A percentile compares a stretch with the other conserved stretches of the same genome.
Evolutionary conservation across 1,140 invertebrate genomes (phyloP).

Genomic region (Sminthurinus signatus): DNA sequence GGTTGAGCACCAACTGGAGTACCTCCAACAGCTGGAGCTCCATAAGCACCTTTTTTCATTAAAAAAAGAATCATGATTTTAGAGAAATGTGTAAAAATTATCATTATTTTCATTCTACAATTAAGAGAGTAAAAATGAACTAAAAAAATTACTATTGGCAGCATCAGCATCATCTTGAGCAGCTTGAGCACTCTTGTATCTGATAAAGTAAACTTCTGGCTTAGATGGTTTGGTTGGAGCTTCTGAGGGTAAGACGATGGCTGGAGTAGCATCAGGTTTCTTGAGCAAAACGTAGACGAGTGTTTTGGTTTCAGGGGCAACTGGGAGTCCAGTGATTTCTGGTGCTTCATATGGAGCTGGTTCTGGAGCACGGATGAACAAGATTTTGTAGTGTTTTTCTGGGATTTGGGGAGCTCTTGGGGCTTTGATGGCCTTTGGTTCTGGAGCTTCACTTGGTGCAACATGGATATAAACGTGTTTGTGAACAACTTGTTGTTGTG

Average conservation of each 20-base stretch:
- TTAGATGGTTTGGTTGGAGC: slow-evolving; percentile 71
- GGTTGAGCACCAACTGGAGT: neutral
- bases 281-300: slow-evolving; percentile 78
- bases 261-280: slow-evolving; percentile 58
- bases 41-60: too few species aligned
- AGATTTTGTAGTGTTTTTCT: slow-evolving; percentile 81
- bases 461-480: slow-evolving; percentile 80
- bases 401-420: slow-evolving; percentile 52
- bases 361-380: slow-evolving; percentile 77
- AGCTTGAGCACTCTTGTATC: slow-evolving; percentile 52
- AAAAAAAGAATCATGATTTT: too few species aligned
- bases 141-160: too few species aligned
- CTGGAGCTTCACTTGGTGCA: slow-evolving; percentile 49
- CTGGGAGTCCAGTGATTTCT: slow-evolving; percentile 56
- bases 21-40: neutral
- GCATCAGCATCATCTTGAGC: neutral
- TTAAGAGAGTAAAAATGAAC: too few species aligned
- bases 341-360: slow-evolving; percentile 65
- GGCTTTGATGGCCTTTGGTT: slow-evolving; percentile 58
- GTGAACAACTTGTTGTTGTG: slow-evolving; percentile 50
- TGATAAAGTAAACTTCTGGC: slow-evolving; percentile 80
- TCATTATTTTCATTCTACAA: too few species aligned
- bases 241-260: slow-evolving; percentile 46
- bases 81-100: too few species aligned
- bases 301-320: slow-evolving; percentile 76